Base-by-base conservation (phyloP, 2,888 invertebrate genomes). In the Diachrysia chrysitis region DNA sequence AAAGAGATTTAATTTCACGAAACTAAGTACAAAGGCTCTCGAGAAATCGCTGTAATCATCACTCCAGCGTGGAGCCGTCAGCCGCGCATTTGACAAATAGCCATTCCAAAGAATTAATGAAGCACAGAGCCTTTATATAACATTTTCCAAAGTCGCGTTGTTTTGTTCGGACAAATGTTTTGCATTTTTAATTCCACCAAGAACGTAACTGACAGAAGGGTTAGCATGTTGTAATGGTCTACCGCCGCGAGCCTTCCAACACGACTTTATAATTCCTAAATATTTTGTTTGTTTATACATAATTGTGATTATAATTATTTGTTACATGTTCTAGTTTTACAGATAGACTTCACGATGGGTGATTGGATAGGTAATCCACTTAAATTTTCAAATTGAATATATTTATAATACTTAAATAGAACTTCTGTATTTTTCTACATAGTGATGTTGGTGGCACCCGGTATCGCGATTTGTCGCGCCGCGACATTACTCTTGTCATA, bases 21-120 rank as follows among this genome's bases (percentile, higher is more conserved):
- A 62, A 64, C 59, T 62, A 62, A 62, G 61, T 66, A 58, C 48
- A 19, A 53, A n/a, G 61, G 58, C 48, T 58, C 16, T n/a, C 42
- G 32, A 55, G 54, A 35, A 62, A 67, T 51, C 25, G 48, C 29
- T 48, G 25, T 48, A 55, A 63, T 73, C 19, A 67, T 46, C 55
- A 46, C n/a, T 19, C 5, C 48, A 17, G 14, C 21, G 35, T 17
- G 10, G 3, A 5, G 17, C 25, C 57, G 59, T 60, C 65, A 71
- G 37, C 29, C 42, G n/a, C 46, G 46, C 64, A 7, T 70, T 71
- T 75, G 71, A 78, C 73, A 82, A 82, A 82, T 82, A 54, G 66
- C 58, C 55, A 66, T 58, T 69, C 55, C 56, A 68, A 69, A 60
- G 55, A 80, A 75, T 78, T 63, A 75, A 77, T 69, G 66, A 55